phyloP scores from a whole-genome alignment of 2,888 invertebrate species.

The Tricholauxania praeusta region DNA sequence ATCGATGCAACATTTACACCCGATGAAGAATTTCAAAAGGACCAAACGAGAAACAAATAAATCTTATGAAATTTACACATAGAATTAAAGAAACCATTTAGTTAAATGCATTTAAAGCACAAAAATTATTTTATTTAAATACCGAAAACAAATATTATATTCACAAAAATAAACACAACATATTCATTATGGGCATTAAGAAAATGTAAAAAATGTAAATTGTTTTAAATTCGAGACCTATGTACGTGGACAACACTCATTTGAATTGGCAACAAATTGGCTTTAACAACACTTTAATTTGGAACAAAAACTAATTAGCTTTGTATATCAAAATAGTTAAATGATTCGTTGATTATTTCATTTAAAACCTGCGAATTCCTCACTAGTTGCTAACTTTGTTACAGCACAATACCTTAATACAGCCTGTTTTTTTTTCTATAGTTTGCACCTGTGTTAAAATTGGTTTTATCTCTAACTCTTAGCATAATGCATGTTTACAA shows the following conservation, averaged over 20 bases:
- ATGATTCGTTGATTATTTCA: constrained; percentile 38
- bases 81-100: constrained; percentile 27
- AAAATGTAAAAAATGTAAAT: too few relatives aligned
- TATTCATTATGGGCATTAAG: constrained; percentile 32
- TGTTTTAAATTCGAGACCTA: too few relatives aligned
- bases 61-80: constrained; percentile 3
- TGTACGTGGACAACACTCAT: neutral
- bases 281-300: constrained; percentile 1
- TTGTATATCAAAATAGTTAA: too few relatives aligned
- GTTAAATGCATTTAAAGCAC: constrained; percentile 20
- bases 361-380: constrained; percentile 20
- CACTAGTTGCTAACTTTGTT: constrained; percentile 10
- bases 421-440: neutral
- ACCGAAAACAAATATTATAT: constrained; percentile 18
- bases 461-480: too few relatives aligned
- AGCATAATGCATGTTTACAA: too few relatives aligned
- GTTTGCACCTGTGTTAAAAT: too few relatives aligned
- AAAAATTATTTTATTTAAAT: neutral
- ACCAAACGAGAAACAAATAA: constrained; percentile 22
- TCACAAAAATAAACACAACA: constrained; percentile 3
- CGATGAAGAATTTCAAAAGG: constrained; percentile 53
- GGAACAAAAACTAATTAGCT: constrained; percentile 22
- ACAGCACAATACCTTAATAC: constrained; percentile 3
- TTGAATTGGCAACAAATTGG: constrained; percentile 35
- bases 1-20: constrained; percentile 52